phyloP scores from a whole-genome alignment of 2,113 vertebrate species.

The Ifrita kowaldi region DNA sequence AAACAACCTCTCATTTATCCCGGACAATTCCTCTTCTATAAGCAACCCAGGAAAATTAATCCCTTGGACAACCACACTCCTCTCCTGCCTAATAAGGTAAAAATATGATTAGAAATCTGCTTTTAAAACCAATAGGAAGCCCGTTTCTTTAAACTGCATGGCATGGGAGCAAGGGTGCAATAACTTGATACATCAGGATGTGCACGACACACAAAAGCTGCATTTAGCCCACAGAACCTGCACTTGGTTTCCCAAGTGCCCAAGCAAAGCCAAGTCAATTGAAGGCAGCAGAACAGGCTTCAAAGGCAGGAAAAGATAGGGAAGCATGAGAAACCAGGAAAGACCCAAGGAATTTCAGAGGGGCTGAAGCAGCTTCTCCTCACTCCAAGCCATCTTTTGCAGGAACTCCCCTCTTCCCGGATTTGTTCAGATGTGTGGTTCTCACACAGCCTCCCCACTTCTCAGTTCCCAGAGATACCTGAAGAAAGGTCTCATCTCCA shows the following conservation, averaged over 20 bases:
- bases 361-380: background rate
- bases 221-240: background rate
- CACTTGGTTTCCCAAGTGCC: background rate
- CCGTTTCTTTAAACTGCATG: background rate
- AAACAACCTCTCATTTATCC: background rate
- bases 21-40: background rate
- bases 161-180: background rate
- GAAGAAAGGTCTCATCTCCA: background rate
- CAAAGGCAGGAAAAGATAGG: background rate
- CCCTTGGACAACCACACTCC: background rate
- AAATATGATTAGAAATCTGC: background rate
- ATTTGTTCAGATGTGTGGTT: accelerated
- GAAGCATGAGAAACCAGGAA: background rate
- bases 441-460: background rate
- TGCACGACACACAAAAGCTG: accelerated
- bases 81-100: background rate
- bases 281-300: background rate
- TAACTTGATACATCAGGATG: background rate
- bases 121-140: background rate
- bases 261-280: background rate
- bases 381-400: background rate
- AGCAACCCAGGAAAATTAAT: background rate
- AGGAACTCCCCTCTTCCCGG: background rate
- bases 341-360: background rate
- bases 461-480: background rate